Conservation (phyloP, 2,797 vertebrate genomes). For the Hyperoplus immaculatus region DNA sequence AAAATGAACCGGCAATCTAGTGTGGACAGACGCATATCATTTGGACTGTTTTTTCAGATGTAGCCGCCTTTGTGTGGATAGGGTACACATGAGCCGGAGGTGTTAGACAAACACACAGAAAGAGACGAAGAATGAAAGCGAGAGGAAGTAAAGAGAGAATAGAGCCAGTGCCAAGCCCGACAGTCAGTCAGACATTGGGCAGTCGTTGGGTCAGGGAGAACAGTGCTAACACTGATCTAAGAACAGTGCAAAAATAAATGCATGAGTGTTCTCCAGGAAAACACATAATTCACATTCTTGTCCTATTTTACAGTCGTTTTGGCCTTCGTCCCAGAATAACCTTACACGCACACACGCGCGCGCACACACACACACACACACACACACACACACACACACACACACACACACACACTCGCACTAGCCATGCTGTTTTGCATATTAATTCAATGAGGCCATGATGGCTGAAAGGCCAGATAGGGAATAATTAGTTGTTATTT, state of each 20-base stretch:
- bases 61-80: not conserved
- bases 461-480: constrained; percentile 7
- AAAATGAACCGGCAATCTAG: not conserved
- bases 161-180: not conserved
- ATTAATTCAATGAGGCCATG: constrained; percentile 67
- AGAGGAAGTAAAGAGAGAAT: too few species aligned
- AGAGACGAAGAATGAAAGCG: not conserved
- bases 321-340: constrained; percentile 61
- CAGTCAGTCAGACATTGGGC: constrained; percentile 2
- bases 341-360: constrained; percentile 21
- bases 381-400: constrained; percentile 19
- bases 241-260: constrained; percentile 35
- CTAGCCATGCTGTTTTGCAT: constrained; percentile 61
- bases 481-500: constrained; percentile 24
- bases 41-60: not conserved
- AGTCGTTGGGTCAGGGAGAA: constrained; percentile 15
- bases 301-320: constrained; percentile 67
- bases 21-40: not conserved
- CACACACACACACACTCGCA: constrained; percentile 15
- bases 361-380: constrained; percentile 22
- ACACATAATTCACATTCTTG: constrained; percentile 73
- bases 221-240: not conserved
- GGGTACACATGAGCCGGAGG: not conserved
- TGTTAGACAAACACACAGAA: not conserved
- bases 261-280: constrained; percentile 50